Base-by-base conservation (phyloP, 2,888 invertebrate genomes). In the Drosophila ustulata region DNA sequence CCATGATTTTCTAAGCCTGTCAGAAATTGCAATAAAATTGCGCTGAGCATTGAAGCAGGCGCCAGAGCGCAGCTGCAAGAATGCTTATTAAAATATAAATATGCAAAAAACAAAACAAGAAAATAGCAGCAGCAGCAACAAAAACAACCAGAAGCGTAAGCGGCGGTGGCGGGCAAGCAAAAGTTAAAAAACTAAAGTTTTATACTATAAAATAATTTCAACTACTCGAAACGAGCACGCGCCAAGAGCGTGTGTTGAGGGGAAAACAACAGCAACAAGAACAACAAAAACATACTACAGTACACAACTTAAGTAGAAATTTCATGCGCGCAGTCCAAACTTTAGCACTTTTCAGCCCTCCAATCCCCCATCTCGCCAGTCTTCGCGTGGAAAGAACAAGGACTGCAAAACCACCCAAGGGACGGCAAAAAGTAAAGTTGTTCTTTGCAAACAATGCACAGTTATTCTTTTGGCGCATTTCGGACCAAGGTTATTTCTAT, bases 111-210 rank as follows among this genome's bases (percentile, higher is more conserved):
- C 73, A 88, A 75, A 82, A 70, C 37, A 57, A 39, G 51, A 55
- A 62, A 46, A 39, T 41, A 41, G 34, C 13, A 43, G 18, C 18
- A 7, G 32, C 23, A 45, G 82, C 64, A 78, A 66, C 9, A 51
- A 32, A 51, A 58, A 57, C 41, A 41, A 34, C n/a, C 3, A 47
- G 23, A 26, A 71, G 71, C 61, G 53, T 63, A 66, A 55, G 65
- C 61, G 66, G 57, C 68, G 66, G 76, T 67, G 63, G 45, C 47
- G 50, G 51, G 32, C 26, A 52, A 66, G 70, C 56, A 59, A 67
- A 85, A 89, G 82, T 89, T 84, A 87, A 89, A 88, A 85, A 87
- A 85, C 72, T 84, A 87, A 85, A 89, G 80, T 85, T 89, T 89
- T 82, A 85, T 88, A 78, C 88, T 84, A 88, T 89, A 89, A 85